A percentile compares a stretch with the other conserved stretches of the same genome.
phyloP scores from a whole-genome alignment of 92 coral and sea anemone genomes.

The Micromussa lordhowensis region DNA sequence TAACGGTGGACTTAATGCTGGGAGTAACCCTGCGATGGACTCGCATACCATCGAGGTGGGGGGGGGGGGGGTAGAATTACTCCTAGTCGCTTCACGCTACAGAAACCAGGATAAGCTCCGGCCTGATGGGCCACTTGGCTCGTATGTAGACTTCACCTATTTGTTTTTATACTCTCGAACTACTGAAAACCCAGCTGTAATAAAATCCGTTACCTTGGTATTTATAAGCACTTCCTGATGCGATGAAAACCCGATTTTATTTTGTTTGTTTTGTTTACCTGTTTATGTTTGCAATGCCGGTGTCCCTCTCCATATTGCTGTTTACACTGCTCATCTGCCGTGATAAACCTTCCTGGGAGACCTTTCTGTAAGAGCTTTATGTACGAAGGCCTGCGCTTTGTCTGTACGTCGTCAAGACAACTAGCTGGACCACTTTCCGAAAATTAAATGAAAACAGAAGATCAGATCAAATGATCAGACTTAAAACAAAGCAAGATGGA shows the following conservation, averaged over 20 bases:
- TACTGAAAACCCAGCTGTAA: neutral
- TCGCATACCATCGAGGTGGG: too few species aligned
- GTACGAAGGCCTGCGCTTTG: neutral
- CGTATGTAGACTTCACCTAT: too few species aligned
- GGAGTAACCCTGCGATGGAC: too few species aligned
- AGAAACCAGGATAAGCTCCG: too few species aligned
- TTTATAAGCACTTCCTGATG: neutral
- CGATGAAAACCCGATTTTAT: neutral
- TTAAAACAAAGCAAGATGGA: neutral
- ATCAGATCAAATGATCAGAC: neutral
- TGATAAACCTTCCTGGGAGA: conserved; percentile 79
- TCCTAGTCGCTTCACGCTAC: too few species aligned
- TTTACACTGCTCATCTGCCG: conserved; percentile 81
- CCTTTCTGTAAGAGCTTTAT: conserved; percentile 9
- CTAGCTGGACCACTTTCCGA: neutral
- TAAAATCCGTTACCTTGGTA: neutral
- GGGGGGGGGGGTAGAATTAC: too few species aligned
- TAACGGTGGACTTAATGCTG: too few species aligned
- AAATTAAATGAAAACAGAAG: neutral
- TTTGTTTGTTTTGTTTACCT: conserved; percentile 22
- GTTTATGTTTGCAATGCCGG: conserved; percentile 61
- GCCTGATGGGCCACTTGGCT: too few species aligned
- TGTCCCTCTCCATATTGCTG: conserved; percentile 61
- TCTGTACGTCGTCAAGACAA: conserved; percentile 8
- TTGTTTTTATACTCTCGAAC: too few species aligned